These are phyloP conservation scores for Bostrychus sinensis DNA, from an alignment of 2,113 vertebrate genomes.

Conservation along the genomic window DNA sequence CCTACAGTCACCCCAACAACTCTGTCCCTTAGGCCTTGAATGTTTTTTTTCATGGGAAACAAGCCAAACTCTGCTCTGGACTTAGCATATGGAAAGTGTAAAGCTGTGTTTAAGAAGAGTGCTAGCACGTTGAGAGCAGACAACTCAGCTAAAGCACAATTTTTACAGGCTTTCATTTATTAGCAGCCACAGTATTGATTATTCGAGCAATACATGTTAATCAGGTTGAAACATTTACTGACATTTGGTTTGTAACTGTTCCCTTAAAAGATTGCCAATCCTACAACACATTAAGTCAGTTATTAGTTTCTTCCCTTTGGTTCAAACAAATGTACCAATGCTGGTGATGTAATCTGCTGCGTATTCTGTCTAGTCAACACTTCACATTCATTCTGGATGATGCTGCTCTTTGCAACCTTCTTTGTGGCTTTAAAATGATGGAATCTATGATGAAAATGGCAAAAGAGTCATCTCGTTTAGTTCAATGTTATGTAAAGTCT, in stretches of 20 bases:
- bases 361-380: constrained; percentile 6
- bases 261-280: not conserved
- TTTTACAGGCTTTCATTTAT: not conserved
- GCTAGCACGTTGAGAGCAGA: not conserved
- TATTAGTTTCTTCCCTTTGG: not conserved
- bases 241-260: not conserved
- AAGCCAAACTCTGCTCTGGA: constrained; percentile 6
- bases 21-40: constrained; percentile 21
- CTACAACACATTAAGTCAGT: not conserved
- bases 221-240: not conserved
- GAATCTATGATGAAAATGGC: constrained; percentile 8
- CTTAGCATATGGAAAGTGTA: constrained; percentile 11
- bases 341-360: constrained; percentile 1
- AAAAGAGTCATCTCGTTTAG: constrained; percentile 1
- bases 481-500: constrained; percentile 9
- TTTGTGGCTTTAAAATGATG: constrained; percentile 7
- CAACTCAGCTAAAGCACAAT: too few relatives aligned
- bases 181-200: not conserved
- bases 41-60: constrained; percentile 37
- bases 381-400: not conserved
- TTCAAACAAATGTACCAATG: not conserved
- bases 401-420: not conserved
- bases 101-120: not conserved
- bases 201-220: not conserved
- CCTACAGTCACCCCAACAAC: constrained; percentile 1